Percentiles rank a stretch among this genome's conserved stretches.
Conservation (phyloP, 2,797 vertebrate genomes). For the Rhabdophis nuchalis region DNA sequence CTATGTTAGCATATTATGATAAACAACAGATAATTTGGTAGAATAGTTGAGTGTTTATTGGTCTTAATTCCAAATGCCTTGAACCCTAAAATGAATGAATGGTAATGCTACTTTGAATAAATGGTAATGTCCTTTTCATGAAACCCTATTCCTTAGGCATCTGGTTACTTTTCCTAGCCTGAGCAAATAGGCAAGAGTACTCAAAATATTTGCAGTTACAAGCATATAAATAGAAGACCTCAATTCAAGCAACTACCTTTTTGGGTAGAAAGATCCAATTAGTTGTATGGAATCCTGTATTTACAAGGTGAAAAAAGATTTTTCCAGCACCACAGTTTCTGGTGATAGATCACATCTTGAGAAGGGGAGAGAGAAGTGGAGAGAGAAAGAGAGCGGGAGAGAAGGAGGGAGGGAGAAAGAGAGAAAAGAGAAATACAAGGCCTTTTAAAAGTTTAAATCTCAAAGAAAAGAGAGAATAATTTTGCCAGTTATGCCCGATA, state of each 20-base stretch:
- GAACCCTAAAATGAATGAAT: background rate
- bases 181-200: background rate
- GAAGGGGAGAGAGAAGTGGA: background rate
- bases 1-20: background rate
- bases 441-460: background rate
- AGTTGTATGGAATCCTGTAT: background rate
- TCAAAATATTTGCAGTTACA: background rate
- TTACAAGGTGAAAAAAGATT: background rate
- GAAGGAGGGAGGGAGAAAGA: too few species aligned
- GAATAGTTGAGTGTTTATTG: background rate
- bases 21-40: background rate
- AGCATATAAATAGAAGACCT: background rate
- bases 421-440: background rate
- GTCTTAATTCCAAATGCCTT: background rate
- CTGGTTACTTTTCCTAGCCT: background rate
- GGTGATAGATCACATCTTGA: background rate
- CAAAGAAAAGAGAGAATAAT: background rate
- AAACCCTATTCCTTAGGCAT: background rate
- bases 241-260: background rate
- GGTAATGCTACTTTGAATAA: background rate
- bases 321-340: background rate
- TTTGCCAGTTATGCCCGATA: background rate
- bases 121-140: background rate
- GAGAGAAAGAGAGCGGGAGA: too few species aligned
- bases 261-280: background rate